These are phyloP conservation scores for Rhagonycha fulva DNA, from an alignment of 2,888 invertebrate species.

Conservation along the genomic window DNA sequence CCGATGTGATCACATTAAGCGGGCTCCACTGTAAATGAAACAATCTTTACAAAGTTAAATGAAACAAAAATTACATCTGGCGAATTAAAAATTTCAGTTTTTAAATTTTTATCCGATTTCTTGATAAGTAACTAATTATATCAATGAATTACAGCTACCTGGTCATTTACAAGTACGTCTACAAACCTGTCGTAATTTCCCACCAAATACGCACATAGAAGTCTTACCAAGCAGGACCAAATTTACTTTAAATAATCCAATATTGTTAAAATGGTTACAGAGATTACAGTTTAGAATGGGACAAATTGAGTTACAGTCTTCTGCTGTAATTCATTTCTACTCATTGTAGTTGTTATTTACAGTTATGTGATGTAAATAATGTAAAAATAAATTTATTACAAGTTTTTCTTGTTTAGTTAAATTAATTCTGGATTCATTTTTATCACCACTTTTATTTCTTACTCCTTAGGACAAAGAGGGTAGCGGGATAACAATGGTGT, in stretches of 20 bases:
- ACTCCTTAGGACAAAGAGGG: too few species aligned
- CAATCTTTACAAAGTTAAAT: too few species aligned
- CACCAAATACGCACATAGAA: constrained; percentile 61
- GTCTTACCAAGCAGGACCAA: constrained; percentile 54
- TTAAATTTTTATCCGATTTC: too few species aligned
- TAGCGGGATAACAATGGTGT: too few species aligned
- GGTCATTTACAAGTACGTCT: constrained; percentile 86
- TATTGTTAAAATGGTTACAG: constrained; percentile 82
- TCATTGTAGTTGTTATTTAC: constrained; percentile 59
- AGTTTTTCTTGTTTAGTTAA: not conserved
- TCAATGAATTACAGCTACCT: constrained; percentile 69
- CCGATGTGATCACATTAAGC: too few species aligned
- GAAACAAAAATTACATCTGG: too few species aligned
- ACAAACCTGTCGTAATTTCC: constrained; percentile 85
- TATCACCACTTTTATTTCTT: too few species aligned
- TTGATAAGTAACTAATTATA: not conserved
- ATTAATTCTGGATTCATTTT: too few species aligned
- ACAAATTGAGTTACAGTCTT: constrained; percentile 92
- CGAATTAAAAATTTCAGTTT: too few species aligned
- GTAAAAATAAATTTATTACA: not conserved
- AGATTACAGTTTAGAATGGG: constrained; percentile 97
- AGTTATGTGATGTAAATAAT: not conserved
- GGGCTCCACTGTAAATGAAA: too few species aligned
- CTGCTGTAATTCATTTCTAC: constrained; percentile 90
- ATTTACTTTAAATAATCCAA: constrained; percentile 57